phyloP scores from a whole-genome alignment of 2,113 vertebrate genomes.

The Rhea americana region DNA sequence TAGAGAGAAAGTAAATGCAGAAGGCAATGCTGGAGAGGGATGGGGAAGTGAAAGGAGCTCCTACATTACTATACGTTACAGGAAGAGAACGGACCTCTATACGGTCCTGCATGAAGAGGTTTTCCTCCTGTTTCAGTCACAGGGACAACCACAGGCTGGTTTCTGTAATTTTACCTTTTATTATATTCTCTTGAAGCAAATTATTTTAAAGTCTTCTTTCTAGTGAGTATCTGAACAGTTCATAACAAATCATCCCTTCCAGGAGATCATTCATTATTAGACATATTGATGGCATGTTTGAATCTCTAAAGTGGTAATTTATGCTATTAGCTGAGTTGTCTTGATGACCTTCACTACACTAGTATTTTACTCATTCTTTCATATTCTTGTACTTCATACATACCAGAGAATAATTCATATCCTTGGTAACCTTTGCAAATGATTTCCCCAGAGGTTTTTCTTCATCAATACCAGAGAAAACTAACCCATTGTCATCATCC shows the following conservation, averaged over 20 bases:
- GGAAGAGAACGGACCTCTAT: neutral
- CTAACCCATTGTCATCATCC: slow-evolving; percentile 78
- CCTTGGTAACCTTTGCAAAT: slow-evolving; percentile 81
- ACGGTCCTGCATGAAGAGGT: neutral
- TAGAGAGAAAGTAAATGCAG: neutral
- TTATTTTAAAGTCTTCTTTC: slow-evolving; percentile 62
- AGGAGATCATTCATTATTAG: slow-evolving; percentile 67
- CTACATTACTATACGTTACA: neutral
- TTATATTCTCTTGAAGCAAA: slow-evolving; percentile 30
- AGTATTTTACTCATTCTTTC: slow-evolving; percentile 73
- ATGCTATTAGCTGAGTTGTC: slow-evolving; percentile 65
- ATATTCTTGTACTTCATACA: slow-evolving; percentile 69
- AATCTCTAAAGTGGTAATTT: slow-evolving; percentile 73
- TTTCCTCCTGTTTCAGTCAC: neutral
- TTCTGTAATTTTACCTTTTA: slow-evolving; percentile 40
- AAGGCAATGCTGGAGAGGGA: neutral
- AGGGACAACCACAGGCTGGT: neutral
- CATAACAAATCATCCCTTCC: slow-evolving; percentile 66
- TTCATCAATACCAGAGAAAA: slow-evolving; percentile 80
- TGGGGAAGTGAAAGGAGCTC: neutral
- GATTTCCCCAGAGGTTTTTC: slow-evolving; percentile 78
- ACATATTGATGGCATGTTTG: slow-evolving; percentile 70
- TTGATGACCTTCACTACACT: slow-evolving; percentile 73
- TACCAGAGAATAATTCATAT: slow-evolving; percentile 80
- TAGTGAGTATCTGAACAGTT: slow-evolving; percentile 63